These are phyloP conservation scores for Sipha maydis DNA, from an alignment of 2,888 invertebrate species.

Conservation along the genomic window DNA sequence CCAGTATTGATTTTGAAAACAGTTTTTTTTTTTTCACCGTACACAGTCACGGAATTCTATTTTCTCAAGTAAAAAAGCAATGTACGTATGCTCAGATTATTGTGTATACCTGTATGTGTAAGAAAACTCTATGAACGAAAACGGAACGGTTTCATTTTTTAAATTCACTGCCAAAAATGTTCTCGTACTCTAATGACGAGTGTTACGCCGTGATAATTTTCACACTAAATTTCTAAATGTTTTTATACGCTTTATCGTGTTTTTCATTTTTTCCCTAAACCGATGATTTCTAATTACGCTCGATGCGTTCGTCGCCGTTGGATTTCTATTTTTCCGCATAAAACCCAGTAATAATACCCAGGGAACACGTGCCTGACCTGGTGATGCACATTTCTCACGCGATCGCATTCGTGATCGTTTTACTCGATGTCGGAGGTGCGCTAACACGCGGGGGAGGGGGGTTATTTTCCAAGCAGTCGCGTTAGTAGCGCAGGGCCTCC, in stretches of 20 bases:
- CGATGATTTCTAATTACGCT: no score
- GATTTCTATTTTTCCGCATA: no score
- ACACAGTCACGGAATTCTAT: constrained; percentile 16
- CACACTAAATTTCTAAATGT: background rate
- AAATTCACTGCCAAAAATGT: background rate
- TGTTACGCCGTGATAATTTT: background rate
- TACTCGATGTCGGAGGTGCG: no score
- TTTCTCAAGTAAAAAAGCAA: constrained; percentile 36
- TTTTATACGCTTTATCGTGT: background rate
- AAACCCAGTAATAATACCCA: no score
- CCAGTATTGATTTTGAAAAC: constrained; percentile 37
- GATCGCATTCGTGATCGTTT: no score
- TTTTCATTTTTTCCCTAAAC: background rate
- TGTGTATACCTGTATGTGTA: background rate
- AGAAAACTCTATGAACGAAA: background rate
- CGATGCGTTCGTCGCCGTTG: no score
- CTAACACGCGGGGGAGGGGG: no score
- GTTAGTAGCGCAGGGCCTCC: no score
- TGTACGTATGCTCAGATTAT: constrained; percentile 3
- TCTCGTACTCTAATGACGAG: background rate
- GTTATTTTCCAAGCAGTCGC: no score
- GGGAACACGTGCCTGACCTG: no score
- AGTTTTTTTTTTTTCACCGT: background rate
- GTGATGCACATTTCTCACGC: no score
- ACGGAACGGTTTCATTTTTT: background rate